phyloP scores from a whole-genome alignment of 2,888 invertebrate genomes.

The Conops quadrifasciatus region DNA sequence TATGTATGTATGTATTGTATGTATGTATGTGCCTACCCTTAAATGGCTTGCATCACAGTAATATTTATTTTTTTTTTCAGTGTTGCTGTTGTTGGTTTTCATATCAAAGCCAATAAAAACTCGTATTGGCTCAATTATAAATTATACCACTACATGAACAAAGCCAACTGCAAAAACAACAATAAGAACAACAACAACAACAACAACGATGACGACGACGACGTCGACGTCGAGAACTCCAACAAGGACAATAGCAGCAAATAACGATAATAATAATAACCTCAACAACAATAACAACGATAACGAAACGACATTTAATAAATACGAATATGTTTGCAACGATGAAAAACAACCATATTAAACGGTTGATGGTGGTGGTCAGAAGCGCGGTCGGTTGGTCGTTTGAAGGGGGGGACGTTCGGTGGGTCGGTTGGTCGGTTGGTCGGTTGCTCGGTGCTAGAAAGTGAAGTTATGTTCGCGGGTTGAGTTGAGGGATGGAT shows the following conservation, averaged over 20 bases:
- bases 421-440: constrained; percentile 37
- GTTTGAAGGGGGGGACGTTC: constrained; percentile 33
- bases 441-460: constrained; percentile 38
- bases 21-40: no score
- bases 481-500: constrained; percentile 15
- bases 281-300: constrained; percentile 45
- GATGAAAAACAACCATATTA: constrained; percentile 42
- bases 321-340: constrained; percentile 50
- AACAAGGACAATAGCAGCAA: constrained; percentile 39
- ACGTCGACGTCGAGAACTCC: constrained; percentile 25
- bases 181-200: constrained; percentile 55
- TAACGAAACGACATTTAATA: constrained; percentile 54
- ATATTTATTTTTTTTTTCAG: constrained; percentile 10
- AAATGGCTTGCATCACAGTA: no score
- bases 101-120: constrained; percentile 25
- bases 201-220: constrained; percentile 52
- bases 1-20: no score
- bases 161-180: constrained; percentile 43
- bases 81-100: constrained; percentile 15
- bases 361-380: constrained; percentile 12
- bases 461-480: not conserved
- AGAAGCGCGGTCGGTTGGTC: not conserved
- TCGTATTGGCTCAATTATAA: constrained; percentile 39
- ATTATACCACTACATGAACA: constrained; percentile 36
- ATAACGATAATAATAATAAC: constrained; percentile 52